Conservation (phyloP, 1,140 invertebrate genomes). For the Elymnias hypermnestra region DNA sequence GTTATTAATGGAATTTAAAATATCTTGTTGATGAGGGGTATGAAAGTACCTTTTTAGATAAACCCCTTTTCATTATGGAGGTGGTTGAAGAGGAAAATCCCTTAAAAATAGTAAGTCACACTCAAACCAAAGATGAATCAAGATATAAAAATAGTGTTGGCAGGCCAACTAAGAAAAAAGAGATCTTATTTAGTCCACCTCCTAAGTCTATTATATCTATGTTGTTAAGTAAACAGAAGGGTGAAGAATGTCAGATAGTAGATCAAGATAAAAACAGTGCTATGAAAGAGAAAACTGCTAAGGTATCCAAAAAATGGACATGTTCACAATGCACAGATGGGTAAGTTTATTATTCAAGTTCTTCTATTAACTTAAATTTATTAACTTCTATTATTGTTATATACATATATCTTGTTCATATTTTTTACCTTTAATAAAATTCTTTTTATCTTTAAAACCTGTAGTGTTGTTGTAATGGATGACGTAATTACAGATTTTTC, state of each 20-base stretch:
- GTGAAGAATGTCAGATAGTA: slow-evolving; percentile 2
- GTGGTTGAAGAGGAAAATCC: slow-evolving; percentile 26
- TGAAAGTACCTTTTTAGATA: no score
- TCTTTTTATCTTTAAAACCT: no score
- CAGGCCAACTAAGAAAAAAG: slow-evolving; percentile 35
- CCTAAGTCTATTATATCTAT: slow-evolving; percentile 48
- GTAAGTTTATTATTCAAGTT: slow-evolving; percentile 8
- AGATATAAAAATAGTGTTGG: slow-evolving; percentile 36
- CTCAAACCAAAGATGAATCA: background rate
- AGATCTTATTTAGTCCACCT: slow-evolving; percentile 42
- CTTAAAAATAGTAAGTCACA: slow-evolving; percentile 14
- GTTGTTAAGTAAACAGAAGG: slow-evolving; percentile 25
- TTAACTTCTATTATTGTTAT: no score
- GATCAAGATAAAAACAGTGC: background rate
- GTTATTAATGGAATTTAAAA: no score
- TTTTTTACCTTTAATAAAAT: no score
- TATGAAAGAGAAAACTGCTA: slow-evolving; percentile 1
- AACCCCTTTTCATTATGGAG: background rate
- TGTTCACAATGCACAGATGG: slow-evolving; percentile 14
- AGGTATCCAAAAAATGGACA: background rate
- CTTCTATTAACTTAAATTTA: no score
- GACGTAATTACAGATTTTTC: no score
- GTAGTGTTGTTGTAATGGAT: no score
- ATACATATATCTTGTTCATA: no score
- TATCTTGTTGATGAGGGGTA: no score